Percentiles rank a stretch among this genome's conserved stretches.
Conservation (phyloP, 1,140 invertebrate species). For the Aphidius ervi region DNA sequence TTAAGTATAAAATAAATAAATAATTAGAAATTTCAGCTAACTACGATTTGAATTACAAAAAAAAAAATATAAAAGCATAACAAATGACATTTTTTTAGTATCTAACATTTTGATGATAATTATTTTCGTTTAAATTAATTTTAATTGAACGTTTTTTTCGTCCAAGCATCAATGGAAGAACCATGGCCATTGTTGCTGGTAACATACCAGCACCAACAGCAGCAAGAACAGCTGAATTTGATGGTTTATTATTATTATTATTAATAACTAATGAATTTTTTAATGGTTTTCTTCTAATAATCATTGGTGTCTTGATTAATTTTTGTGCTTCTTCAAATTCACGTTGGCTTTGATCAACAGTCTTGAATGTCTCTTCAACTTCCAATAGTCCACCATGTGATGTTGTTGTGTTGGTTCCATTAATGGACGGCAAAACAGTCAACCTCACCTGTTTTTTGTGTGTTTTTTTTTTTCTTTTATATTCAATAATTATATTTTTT, state of each 20-base stretch:
- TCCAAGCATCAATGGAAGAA: conserved; percentile 70
- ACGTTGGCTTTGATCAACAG: conserved; percentile 60
- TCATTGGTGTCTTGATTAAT: conserved; percentile 29
- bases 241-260: conserved; percentile 28
- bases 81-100: conserved; percentile 16
- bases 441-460: conserved; percentile 55
- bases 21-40: no score
- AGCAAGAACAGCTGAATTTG: conserved; percentile 60
- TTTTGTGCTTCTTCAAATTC: conserved; percentile 50
- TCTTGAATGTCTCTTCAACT: conserved; percentile 65
- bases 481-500: conserved; percentile 1
- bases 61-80: no score
- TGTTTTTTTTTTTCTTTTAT: not conserved
- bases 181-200: conserved; percentile 74
- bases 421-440: conserved; percentile 66
- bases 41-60: no score
- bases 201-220: conserved; percentile 73
- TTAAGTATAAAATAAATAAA: no score
- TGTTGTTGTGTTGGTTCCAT: conserved; percentile 64
- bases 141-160: conserved; percentile 43
- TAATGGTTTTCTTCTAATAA: conserved; percentile 36
- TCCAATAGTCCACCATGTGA: conserved; percentile 72
- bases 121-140: not conserved
- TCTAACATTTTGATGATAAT: not conserved
- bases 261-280: conserved; percentile 28